Evolutionary conservation across 2,113 vertebrate genomes (phyloP).

Genomic region (Columba janthina): DNA sequence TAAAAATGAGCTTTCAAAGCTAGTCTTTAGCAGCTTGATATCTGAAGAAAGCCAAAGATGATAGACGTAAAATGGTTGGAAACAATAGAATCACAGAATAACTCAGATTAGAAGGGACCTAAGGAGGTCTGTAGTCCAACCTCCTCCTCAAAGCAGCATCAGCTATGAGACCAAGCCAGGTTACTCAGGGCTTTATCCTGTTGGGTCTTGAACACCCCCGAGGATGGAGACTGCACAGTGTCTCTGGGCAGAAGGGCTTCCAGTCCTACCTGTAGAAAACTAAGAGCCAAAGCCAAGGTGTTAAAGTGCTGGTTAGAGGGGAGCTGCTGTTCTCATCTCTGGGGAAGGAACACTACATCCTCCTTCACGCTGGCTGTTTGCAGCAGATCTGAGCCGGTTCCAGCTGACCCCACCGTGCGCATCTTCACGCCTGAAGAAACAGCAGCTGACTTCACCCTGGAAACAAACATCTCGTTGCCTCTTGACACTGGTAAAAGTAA

Average conservation of each 20-base stretch:
- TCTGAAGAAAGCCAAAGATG: not conserved
- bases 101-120: not conserved
- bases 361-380: not conserved
- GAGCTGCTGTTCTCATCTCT: not conserved
- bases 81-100: not conserved
- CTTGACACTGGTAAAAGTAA: not conserved
- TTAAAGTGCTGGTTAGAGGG: not conserved
- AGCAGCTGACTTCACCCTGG: not conserved
- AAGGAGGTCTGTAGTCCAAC: not conserved
- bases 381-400: not conserved
- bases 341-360: not conserved
- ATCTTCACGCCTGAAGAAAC: not conserved
- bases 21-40: not conserved
- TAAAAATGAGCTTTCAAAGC: not conserved
- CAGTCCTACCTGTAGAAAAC: not conserved
- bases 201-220: not conserved
- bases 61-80: not conserved
- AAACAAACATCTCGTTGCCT: not conserved
- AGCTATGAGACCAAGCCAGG: not conserved
- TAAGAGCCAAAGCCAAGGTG: not conserved
- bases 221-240: not conserved
- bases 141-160: not conserved
- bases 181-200: constrained; percentile 6
- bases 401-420: not conserved
- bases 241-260: not conserved